Evolutionary conservation across 2,113 vertebrate species (phyloP), one percentile per base, ranked within the genome.

Genomic region (Plotosus lineatus): DNA sequence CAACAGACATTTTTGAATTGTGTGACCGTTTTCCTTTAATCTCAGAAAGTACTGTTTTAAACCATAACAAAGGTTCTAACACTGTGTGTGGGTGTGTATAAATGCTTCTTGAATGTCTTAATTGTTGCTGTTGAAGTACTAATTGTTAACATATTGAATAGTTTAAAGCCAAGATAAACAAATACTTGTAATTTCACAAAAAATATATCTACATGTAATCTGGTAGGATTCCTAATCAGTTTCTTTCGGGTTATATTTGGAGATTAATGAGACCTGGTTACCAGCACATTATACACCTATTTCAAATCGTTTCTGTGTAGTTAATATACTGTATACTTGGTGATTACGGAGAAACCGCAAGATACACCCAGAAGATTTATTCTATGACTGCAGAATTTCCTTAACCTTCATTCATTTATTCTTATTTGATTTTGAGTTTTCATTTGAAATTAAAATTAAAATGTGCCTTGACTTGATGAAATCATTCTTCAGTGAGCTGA

Each of bases 181-280:
- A 72, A 31, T 72, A 1, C 42, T 46, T 15, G 26, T 71, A 6
- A 71, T 46, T 71, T 28, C 17, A 3, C 9, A 48, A 28, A 19
- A 33, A 33, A 36, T 21, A 31, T 60, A 26, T 11, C 33, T 21
- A 9, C 33, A 38, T 31, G 8, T 21, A 21, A 8, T 38, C 61
- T 23, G 61, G 61, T 65, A 65, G 61, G 7, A 2, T 40, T 38
- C 40, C 12, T 40, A 11, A 9, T 46, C 12, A 9, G 7, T 46
- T 46, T 9, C 12, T 46, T 15, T 69, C n/a, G n/a, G n/a, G n/a
- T 15, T 44, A 26, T 44, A 40, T 40, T 12, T 26, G n/a, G 11
- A 26, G 40, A 44, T 72, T 72, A 72, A 33, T 72, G 69, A 69
- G 65, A 69, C 42, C 65, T 46, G 65, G 65, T 44, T n/a, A n/a